Base-by-base conservation (phyloP, 1,140 invertebrate species). In the Himalopsyche phryganea region DNA sequence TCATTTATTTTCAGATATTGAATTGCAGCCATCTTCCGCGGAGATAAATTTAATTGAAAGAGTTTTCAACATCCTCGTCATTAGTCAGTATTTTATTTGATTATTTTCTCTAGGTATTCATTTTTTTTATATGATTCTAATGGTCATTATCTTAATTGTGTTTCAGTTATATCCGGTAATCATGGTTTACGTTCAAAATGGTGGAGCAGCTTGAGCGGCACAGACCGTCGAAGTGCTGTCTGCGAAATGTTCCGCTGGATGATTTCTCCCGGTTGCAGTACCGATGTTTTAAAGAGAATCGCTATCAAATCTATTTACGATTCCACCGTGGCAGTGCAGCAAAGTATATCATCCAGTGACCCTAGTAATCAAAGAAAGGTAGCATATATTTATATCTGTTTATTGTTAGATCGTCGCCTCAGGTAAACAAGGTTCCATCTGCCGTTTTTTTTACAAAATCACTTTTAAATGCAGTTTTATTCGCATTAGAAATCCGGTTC, bases 161-260 rank as follows among this genome's bases (percentile, higher is more conserved):
- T 51, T 45, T 32, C 18, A 53, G 50, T 53, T 7, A 45, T 53
- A 53, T 47, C 42, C 3, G 52, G 42, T 1, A 55, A 48, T 40
- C 52, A 48, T 10, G 46, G 54, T 1, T n/a, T 44, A 11, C 50
- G 54, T 11, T 42, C 23, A 6, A 58, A 53, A 28, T 67, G 69
- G 69, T 68, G 70, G 69, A 66, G 44, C 44, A 32, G 14, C 15
- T 18, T 60, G 10, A 63, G 65, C 45, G 61, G 20, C 13, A 42
- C 20, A 5, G 35, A 55, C 9, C 50, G 47, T 63, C 61, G 63
- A 48, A 48, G 45, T 1, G 57, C 69, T 52, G 65, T 74, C 49
- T 59, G 65, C 44, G 68, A 73, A 46, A 59, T 72, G 66, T 68
- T 74, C 60, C 69, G 67, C 66, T 77, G 73, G 73, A 68, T 66